phyloP scores from a whole-genome alignment of 2,797 vertebrate genomes.

The Sebastes hubbsi region DNA sequence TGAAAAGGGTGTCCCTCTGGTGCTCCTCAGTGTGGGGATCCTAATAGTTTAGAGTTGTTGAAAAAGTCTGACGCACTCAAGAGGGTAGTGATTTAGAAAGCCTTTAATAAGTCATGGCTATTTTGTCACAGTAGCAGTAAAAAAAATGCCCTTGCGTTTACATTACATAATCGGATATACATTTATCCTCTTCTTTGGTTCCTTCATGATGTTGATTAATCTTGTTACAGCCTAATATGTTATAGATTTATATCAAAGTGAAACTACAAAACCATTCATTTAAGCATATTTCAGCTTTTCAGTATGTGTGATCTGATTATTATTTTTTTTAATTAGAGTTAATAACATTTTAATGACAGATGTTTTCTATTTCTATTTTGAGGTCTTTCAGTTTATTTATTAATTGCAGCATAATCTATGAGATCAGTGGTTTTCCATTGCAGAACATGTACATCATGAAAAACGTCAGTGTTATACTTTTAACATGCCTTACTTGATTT shows the following conservation, averaged over 20 bases:
- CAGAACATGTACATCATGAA: background rate
- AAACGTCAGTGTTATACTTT: background rate
- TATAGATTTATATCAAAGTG: background rate
- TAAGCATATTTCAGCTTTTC: background rate
- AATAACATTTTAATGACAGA: background rate
- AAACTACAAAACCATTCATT: background rate
- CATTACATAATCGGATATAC: no score
- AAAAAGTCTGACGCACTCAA: no score
- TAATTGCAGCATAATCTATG: background rate
- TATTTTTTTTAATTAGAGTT: background rate
- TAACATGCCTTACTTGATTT: background rate
- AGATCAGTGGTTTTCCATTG: background rate
- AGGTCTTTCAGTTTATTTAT: background rate
- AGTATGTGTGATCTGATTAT: background rate
- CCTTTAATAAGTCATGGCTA: no score
- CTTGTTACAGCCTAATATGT: no score
- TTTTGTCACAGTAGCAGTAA: no score
- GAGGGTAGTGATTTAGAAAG: no score
- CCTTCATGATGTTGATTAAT: background rate
- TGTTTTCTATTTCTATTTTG: background rate
- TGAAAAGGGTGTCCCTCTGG: no score
- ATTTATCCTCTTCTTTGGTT: background rate
- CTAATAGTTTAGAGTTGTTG: no score
- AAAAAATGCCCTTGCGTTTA: rapidly evolving
- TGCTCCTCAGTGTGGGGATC: no score